These are phyloP conservation scores for Phlogophora meticulosa DNA, from an alignment of 2,888 invertebrate species.

Conservation along the genomic window DNA sequence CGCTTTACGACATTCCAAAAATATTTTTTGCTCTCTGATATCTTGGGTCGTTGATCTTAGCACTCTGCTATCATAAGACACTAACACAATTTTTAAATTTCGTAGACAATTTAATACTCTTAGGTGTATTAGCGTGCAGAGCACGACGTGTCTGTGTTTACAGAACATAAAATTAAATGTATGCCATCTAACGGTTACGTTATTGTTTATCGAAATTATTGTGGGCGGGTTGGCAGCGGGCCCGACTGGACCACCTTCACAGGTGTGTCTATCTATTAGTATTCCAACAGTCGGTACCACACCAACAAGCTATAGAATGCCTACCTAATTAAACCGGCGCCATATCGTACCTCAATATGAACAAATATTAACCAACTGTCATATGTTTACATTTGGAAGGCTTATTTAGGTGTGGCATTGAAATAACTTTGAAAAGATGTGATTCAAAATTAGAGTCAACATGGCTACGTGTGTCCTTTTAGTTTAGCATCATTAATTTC, in stretches of 20 bases:
- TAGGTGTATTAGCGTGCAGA: conserved; percentile 48
- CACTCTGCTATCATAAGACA: conserved; percentile 61
- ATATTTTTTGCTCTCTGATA: conserved; percentile 61
- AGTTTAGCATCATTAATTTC: conserved; percentile 24
- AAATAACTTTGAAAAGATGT: conserved; percentile 56
- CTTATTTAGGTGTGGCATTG: conserved; percentile 65
- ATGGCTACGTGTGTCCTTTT: not conserved
- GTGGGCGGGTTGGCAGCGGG: conserved; percentile 79
- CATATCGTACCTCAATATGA: conserved; percentile 77
- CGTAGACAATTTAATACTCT: conserved; percentile 45
- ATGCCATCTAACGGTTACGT: conserved; percentile 78
- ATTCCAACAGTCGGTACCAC: conserved; percentile 63
- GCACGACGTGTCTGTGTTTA: conserved; percentile 70
- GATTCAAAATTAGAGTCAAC: conserved; percentile 48
- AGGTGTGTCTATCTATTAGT: conserved; percentile 79
- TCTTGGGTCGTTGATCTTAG: conserved; percentile 70
- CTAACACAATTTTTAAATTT: conserved; percentile 48
- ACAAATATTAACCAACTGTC: conserved; percentile 73
- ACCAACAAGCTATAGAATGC: conserved; percentile 62
- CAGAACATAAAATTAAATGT: conserved; percentile 73
- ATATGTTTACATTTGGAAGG: conserved; percentile 69
- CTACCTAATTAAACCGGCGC: conserved; percentile 71
- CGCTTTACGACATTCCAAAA: conserved; percentile 57
- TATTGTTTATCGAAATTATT: conserved; percentile 84
- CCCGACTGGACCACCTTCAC: conserved; percentile 79